Percentiles rank a stretch among this genome's conserved stretches.
phyloP scores from a whole-genome alignment of 2,113 vertebrate species.

The Paramormyrops kingsleyae region DNA sequence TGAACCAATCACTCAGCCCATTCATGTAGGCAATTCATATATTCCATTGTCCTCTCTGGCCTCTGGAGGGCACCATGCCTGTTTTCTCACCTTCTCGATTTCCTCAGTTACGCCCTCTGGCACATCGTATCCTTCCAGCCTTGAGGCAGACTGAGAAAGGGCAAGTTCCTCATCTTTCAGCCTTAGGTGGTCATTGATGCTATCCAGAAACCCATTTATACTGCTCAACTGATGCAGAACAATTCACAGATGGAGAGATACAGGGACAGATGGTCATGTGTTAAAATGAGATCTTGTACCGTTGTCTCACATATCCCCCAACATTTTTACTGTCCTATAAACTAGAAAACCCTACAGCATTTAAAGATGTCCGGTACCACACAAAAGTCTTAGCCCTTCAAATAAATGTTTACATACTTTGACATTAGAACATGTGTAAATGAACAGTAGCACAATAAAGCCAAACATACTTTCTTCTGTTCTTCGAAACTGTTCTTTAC shows the following conservation, averaged over 20 bases:
- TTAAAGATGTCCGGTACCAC: neutral
- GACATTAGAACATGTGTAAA: neutral
- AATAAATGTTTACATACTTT: neutral
- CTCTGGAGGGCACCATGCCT: neutral
- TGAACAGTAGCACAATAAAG: neutral
- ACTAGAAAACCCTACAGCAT: neutral
- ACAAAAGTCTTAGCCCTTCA: neutral
- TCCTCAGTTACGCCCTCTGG: conserved; percentile 60
- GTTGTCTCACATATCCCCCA: neutral
- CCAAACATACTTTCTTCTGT: neutral
- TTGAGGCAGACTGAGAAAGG: conserved; percentile 51
- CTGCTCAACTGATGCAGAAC: conserved; percentile 46
- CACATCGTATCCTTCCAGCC: conserved; percentile 60
- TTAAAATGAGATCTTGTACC: neutral
- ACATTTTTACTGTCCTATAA: neutral
- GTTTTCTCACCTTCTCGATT: conserved; percentile 56
- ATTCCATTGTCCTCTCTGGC: neutral
- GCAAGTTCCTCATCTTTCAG: conserved; percentile 50
- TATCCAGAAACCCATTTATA: conserved; percentile 54
- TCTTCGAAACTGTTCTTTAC: neutral
- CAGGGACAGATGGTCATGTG: neutral
- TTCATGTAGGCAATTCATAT: neutral
- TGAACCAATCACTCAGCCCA: neutral
- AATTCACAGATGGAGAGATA: neutral
- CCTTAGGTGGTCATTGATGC: conserved; percentile 57